Conservation (phyloP, 2,888 invertebrate species). For the Nymphalis urticae region DNA sequence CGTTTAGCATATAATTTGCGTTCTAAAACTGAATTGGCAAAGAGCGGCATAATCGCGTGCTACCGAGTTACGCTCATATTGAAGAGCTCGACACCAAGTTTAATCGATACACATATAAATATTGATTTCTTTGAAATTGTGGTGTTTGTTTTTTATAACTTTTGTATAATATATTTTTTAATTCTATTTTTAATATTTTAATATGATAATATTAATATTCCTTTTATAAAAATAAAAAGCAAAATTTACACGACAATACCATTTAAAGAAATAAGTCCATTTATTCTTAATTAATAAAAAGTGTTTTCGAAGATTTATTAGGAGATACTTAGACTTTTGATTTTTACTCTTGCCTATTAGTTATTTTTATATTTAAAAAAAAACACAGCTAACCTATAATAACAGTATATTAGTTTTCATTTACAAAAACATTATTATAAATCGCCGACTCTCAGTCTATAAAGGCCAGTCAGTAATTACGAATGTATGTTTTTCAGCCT, state of each 20-base stretch:
- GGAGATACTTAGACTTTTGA: no score
- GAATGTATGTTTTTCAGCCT: conserved; percentile 55
- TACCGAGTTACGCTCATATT: conserved; percentile 57
- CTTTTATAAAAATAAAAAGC: no score
- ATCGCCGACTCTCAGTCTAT: conserved; percentile 52
- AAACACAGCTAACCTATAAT: neutral
- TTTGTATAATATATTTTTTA: no score
- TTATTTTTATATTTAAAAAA: no score
- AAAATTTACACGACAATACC: no score
- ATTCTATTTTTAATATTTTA: no score
- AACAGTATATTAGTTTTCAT: neutral
- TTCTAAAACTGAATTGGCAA: conserved; percentile 51
- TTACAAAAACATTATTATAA: conserved; percentile 24
- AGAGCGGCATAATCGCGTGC: conserved; percentile 45
- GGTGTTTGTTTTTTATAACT: no score
- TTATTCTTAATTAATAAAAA: no score
- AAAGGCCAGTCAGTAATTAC: conserved; percentile 55
- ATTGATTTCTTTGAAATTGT: neutral
- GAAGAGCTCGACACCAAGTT: conserved; percentile 46
- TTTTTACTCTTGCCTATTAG: no score
- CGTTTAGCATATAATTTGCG: conserved; percentile 44
- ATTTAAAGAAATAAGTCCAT: no score
- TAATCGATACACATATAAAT: neutral
- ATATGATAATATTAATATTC: no score
- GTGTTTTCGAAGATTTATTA: no score